Evolutionary conservation across 2,113 vertebrate species (phyloP).

Genomic region (Hyaena hyaena): DNA sequence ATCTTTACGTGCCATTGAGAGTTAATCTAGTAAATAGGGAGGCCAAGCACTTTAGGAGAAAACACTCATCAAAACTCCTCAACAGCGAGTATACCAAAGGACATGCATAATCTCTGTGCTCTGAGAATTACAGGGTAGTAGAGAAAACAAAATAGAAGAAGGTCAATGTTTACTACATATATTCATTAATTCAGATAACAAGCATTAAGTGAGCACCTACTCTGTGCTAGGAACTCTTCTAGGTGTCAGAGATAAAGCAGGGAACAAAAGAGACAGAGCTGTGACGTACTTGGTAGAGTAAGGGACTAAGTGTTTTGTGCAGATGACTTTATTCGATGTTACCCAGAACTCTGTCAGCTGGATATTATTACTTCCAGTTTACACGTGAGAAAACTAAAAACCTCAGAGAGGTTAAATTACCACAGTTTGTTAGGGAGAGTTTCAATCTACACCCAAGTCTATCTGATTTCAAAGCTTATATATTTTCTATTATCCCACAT

Average conservation of each 20-base stretch:
- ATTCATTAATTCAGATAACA: background rate
- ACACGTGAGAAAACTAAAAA: background rate
- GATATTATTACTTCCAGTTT: background rate
- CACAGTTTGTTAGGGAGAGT: background rate
- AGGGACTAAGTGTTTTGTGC: background rate
- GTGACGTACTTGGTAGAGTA: background rate
- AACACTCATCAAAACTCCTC: background rate
- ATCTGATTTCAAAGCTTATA: background rate
- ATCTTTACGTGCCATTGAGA: background rate
- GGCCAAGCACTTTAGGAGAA: background rate
- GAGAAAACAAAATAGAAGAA: background rate
- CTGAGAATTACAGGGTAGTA: background rate
- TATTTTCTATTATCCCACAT: background rate
- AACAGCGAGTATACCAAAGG: background rate
- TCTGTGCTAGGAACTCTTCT: background rate
- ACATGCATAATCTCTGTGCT: background rate
- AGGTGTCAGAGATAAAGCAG: background rate
- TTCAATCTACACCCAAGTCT: background rate
- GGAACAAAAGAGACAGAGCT: background rate
- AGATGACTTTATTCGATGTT: background rate
- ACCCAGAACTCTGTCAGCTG: background rate
- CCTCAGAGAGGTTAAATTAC: background rate
- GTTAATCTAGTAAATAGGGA: background rate
- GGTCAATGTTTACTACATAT: background rate
- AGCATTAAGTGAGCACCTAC: background rate